phyloP scores from a whole-genome alignment of 2,113 vertebrate genomes.

The Nothobranchius furzeri region DNA sequence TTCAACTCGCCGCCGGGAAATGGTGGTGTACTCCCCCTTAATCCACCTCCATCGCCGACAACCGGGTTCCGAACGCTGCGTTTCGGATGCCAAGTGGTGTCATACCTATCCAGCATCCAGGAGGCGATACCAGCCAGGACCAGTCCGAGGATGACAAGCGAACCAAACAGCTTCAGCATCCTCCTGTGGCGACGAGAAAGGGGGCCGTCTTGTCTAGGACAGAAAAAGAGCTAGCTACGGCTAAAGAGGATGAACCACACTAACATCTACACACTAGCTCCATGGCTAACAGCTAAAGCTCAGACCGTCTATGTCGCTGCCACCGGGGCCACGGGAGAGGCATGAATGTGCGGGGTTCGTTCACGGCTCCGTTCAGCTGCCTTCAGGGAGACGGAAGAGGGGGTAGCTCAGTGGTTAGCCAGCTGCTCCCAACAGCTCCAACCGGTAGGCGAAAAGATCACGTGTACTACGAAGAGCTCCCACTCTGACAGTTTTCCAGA shows the following conservation, averaged over 20 bases:
- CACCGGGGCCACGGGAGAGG: slow-evolving; percentile 49
- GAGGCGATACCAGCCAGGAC: slow-evolving; percentile 76
- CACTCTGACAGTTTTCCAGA: slow-evolving; percentile 31
- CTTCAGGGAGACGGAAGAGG: slow-evolving; percentile 29
- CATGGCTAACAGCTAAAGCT: slow-evolving; percentile 51
- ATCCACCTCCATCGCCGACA: slow-evolving; percentile 26
- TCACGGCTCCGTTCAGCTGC: slow-evolving; percentile 38
- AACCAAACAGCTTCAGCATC: slow-evolving; percentile 76
- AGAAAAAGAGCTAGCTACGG: slow-evolving; percentile 45
- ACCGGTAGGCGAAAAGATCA: slow-evolving; percentile 28
- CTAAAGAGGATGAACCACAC: slow-evolving; percentile 38
- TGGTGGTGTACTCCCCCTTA: slow-evolving; percentile 44
- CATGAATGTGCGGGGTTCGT: slow-evolving; percentile 43
- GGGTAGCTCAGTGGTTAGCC: slow-evolving; percentile 34
- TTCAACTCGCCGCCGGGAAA: slow-evolving; percentile 73
- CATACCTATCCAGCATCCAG: slow-evolving; percentile 81
- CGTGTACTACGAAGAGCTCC: not conserved
- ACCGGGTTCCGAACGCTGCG: slow-evolving; percentile 52
- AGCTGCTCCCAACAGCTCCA: slow-evolving; percentile 4
- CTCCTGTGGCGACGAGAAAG: slow-evolving; percentile 63
- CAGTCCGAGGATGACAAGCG: slow-evolving; percentile 77
- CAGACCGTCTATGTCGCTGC: slow-evolving; percentile 59
- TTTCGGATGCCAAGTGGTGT: slow-evolving; percentile 72
- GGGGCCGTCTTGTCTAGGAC: slow-evolving; percentile 56
- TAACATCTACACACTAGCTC: slow-evolving; percentile 46